Base-by-base conservation (phyloP, 2,888 invertebrate genomes). In the Apocheima hispidaria region DNA sequence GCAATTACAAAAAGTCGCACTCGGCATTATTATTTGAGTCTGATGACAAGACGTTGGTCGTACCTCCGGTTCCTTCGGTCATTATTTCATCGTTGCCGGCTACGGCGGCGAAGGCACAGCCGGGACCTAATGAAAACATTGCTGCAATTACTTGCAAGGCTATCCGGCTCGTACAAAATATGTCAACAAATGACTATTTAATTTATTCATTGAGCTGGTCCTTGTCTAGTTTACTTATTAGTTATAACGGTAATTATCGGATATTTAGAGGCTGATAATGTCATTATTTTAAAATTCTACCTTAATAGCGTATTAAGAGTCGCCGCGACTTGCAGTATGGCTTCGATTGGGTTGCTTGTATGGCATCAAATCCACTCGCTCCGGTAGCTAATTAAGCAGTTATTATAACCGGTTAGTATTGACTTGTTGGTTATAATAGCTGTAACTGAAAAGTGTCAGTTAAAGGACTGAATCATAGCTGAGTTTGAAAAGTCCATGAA, bases 121-220 rank as follows among this genome's bases (percentile, higher is more conserved):
- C 60, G 68, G 69, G 69, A 69, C 70, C 72, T 81, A 81, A 82
- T 82, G 77, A 82, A 78, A 82, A 81, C 81, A 82, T 81, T 82
- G 77, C 76, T 70, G 77, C 83, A 85, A 87, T 86, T 85, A 88
- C 84, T 76, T 69, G 78, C 89, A 89, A 91, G 91, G 91, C 82
- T 82, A 90, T 84, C 90, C 79, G 78, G 83, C 82, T 78, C 70
- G 74, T 79, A 86, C 83, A 81, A 89, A 90, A 84, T 90, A 81
- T 90, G 88, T 88, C 89, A 90, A 91, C 88, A 90, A 86, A 90
- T 90, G 88, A 85, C 82, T 84, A 79, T 86, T 86, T 90, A 90
- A 91, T 90, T 87, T 90, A 91, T 90, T 90, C 91, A 90, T 90
- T 87, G 85, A 78, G 75, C 77, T 73, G 80, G 79, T 84, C 84